phyloP scores from a whole-genome alignment of 2,113 vertebrate species.

The Rallus limicola region DNA sequence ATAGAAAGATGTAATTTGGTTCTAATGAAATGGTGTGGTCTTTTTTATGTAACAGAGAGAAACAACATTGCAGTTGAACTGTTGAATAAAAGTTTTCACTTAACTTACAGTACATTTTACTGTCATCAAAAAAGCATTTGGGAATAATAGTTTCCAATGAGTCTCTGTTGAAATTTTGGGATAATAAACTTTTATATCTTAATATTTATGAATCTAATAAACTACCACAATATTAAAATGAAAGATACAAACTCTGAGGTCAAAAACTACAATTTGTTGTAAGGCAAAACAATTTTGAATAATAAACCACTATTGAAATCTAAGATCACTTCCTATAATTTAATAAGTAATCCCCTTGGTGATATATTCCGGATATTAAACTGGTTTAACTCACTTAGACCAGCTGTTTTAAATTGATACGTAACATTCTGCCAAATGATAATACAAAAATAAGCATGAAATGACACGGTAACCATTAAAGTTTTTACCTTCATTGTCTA shows the following conservation, averaged over 20 bases:
- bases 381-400: conserved; percentile 62
- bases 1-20: background rate
- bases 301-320: conserved; percentile 70
- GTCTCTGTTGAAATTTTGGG: conserved; percentile 55
- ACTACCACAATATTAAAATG: conserved; percentile 67
- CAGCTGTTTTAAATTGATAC: conserved; percentile 75
- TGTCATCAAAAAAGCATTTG: conserved; percentile 62
- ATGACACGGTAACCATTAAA: background rate
- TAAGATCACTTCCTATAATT: conserved; percentile 73
- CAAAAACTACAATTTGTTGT: conserved; percentile 71
- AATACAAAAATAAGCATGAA: conserved; percentile 46
- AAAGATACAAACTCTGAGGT: conserved; percentile 68
- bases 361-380: conserved; percentile 76
- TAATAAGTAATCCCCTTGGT: conserved; percentile 73
- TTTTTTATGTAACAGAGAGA: conserved; percentile 1
- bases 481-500: background rate
- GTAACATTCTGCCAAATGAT: conserved; percentile 59
- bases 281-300: conserved; percentile 72
- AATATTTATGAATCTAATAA: conserved; percentile 77
- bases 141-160: conserved; percentile 53
- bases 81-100: conserved; percentile 48
- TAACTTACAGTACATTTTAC: conserved; percentile 60
- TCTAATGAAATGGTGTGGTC: conserved; percentile 2
- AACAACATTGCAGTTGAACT: conserved; percentile 16
- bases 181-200: conserved; percentile 66